These are phyloP conservation scores for Ptychochromis oligacanthus DNA, from an alignment of 2,113 vertebrate species.

Conservation along the genomic window DNA sequence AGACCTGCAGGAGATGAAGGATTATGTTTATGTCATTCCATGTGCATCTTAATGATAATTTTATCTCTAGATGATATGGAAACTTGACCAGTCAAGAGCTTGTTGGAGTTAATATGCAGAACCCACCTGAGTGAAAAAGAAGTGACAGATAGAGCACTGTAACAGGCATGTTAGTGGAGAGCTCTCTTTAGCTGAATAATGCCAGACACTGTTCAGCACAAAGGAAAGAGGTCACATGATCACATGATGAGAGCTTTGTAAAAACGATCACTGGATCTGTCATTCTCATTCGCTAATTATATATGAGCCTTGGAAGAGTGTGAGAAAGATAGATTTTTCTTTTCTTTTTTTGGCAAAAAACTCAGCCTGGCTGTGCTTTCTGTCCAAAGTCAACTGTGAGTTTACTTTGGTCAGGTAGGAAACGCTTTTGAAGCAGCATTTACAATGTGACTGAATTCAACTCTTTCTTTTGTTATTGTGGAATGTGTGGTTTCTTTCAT, in stretches of 20 bases:
- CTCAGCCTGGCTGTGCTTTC: not conserved
- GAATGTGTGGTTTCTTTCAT: too few species aligned
- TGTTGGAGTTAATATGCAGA: not conserved
- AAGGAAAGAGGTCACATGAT: slow-evolving; percentile 18
- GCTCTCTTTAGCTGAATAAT: not conserved
- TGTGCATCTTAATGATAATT: too few species aligned
- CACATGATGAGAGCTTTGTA: not conserved
- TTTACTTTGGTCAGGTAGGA: not conserved
- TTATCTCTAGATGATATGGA: too few species aligned
- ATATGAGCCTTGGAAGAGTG: not conserved
- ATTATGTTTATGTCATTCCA: not conserved
- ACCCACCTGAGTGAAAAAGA: slow-evolving; percentile 42
- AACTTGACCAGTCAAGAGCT: not conserved
- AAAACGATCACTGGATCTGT: too few species aligned
- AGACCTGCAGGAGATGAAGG: slow-evolving; percentile 41
- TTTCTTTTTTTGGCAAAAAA: not conserved
- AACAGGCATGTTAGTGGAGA: slow-evolving; percentile 29
- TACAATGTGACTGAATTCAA: accelerated
- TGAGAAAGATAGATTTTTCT: not conserved
- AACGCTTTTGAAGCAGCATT: not conserved
- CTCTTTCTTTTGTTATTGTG: too few species aligned
- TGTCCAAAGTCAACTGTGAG: not conserved
- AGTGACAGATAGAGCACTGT: not conserved
- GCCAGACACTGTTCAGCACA: not conserved
- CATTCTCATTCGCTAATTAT: too few species aligned